Percentiles rank a stretch among this genome's conserved stretches.
Evolutionary conservation across 2,888 invertebrate genomes (phyloP).

Genomic region (Lasioglossum marginatum): DNA sequence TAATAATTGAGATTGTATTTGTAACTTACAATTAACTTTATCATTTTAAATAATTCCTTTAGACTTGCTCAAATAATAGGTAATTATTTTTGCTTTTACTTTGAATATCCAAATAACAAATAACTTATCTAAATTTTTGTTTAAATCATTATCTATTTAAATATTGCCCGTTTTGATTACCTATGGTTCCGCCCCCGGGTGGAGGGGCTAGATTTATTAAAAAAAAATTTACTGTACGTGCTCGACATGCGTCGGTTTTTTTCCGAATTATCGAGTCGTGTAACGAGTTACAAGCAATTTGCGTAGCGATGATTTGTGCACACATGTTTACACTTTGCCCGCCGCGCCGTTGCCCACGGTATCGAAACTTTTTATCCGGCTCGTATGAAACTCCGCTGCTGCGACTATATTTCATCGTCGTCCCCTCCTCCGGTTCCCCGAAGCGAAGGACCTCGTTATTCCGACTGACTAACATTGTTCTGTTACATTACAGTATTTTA

Average conservation of each 20-base stretch:
- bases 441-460: constrained; percentile 19
- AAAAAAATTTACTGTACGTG: neutral
- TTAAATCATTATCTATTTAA: too few species aligned
- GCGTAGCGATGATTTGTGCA: constrained; percentile 41
- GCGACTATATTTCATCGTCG: neutral
- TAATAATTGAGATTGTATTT: too few species aligned
- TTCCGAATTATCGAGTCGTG: neutral
- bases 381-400: constrained; percentile 15
- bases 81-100: too few species aligned
- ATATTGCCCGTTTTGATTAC: neutral
- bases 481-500: neutral
- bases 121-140: too few species aligned
- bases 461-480: neutral
- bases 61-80: too few species aligned
- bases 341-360: neutral
- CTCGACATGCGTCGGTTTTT: neutral
- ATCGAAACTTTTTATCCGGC: constrained; percentile 25
- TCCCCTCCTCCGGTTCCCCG: neutral
- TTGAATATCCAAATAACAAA: too few species aligned
- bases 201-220: constrained; percentile 7
- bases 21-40: too few species aligned
- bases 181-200: neutral
- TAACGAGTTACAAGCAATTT: constrained; percentile 41
- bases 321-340: constrained; percentile 8
- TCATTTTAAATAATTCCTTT: too few species aligned